These are phyloP conservation scores for Leptura quadrifasciata DNA, from an alignment of 2,888 invertebrate genomes.

Conservation along the genomic window DNA sequence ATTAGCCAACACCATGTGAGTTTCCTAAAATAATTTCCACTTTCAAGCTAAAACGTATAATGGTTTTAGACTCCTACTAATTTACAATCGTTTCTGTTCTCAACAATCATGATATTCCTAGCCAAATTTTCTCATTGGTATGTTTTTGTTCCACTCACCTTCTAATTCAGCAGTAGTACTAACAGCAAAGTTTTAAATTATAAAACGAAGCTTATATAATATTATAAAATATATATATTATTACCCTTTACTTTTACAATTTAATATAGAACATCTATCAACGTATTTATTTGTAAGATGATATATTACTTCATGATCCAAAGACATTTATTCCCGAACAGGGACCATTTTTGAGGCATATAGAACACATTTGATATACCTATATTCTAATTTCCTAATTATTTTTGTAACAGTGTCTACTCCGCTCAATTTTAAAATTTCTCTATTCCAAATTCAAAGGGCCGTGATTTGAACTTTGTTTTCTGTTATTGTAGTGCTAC, in stretches of 20 bases:
- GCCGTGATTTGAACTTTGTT: conserved; percentile 62
- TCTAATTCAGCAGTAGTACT: no score
- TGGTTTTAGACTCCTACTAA: no score
- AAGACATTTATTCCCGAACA: neutral
- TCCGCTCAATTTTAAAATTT: neutral
- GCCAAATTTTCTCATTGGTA: no score
- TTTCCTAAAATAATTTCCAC: neutral
- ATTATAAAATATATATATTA: conserved; percentile 7
- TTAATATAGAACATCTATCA: neutral
- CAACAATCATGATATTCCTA: no score
- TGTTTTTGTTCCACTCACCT: no score
- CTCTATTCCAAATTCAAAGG: conserved; percentile 49
- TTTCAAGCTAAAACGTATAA: neutral
- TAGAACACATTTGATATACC: conserved; percentile 16
- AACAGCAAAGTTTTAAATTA: no score
- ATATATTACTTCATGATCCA: neutral
- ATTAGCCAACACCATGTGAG: neutral
- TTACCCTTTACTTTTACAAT: neutral
- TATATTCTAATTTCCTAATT: conserved; percentile 18
- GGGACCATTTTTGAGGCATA: neutral
- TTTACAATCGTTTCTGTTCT: no score
- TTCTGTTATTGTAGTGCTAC: conserved; percentile 52
- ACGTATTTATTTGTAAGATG: neutral
- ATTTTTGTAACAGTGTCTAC: conserved; percentile 8
- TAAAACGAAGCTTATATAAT: neutral